Conservation (phyloP, 2,113 vertebrate species). For the Cyphomyrus discorhynchus region DNA sequence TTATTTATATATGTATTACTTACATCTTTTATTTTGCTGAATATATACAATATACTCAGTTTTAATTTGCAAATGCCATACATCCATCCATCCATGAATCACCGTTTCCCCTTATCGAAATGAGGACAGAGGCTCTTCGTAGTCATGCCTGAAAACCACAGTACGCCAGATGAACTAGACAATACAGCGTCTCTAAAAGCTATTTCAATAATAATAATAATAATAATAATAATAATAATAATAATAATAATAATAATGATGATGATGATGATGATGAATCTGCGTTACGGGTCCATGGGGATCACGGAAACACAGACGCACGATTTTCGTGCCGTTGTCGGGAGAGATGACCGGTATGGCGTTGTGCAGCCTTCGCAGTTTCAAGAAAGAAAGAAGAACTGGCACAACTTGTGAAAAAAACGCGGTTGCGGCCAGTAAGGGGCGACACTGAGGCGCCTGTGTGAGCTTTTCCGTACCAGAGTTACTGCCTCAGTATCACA, state of each 20-base stretch:
- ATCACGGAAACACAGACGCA: background rate
- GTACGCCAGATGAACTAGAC: background rate
- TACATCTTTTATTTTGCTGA: background rate
- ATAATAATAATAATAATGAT: background rate
- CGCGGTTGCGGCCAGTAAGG: constrained; percentile 51
- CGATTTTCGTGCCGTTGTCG: background rate
- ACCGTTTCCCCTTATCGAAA: background rate
- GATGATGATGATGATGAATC: background rate
- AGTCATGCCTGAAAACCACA: background rate
- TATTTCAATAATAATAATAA: background rate
- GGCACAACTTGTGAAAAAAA: background rate
- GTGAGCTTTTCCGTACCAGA: constrained; percentile 1
- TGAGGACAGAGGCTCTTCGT: background rate
- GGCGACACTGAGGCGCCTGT: constrained; percentile 54
- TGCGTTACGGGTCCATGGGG: background rate
- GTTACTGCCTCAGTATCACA: constrained; percentile 58
- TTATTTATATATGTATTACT: background rate
- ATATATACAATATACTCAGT: background rate
- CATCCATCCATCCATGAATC: background rate
- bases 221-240: background rate
- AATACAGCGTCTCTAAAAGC: background rate
- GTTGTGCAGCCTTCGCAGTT: constrained; percentile 9
- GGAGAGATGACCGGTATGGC: background rate
- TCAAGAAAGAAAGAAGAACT: background rate
- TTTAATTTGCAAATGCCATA: background rate